Base-by-base conservation (phyloP, 1,140 invertebrate species). In the Lepidurus arcticus region DNA sequence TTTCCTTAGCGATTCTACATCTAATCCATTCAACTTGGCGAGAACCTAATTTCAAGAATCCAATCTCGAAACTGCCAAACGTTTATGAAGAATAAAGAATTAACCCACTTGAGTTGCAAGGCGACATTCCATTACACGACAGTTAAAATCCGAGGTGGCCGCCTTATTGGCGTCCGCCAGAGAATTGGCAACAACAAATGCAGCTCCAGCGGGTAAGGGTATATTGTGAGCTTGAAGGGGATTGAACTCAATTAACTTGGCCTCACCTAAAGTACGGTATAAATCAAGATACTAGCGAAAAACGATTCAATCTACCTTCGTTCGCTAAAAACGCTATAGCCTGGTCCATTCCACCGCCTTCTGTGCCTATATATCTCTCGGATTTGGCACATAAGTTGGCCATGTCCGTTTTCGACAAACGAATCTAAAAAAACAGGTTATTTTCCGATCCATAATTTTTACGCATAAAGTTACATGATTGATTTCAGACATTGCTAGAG, bases 281-380 rank as follows among this genome's bases (percentile, higher is more conserved):
- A 24, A 16, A 43, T 47, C 7, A 7, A 65, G 76, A 53, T n/a
- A 65, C 80, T 16, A 16, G 78, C 42, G 43, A 13, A 73, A 42
- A 43, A 44, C 21, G 74, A 65, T 65, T 7, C n/a, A 73, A 13
- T 16, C 85, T 85, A 89, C 95, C 95, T 85, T 90, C 85, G 83
- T 93, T 90, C 2, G 94, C 97, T 24, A 99, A 88, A 86, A 98
- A 95, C 75, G 94, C 94, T 82, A 98, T 98, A 0, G 98, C 96
- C 87, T 99, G 98, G 85, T 99, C 98, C 98, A 99, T 99, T 80
- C 97, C 98, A 53, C 98, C 98, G 43, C 97, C 97, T 86, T 96
- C 90, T 9, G 94, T 96, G 16, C 97, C 98, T 82, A 99, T 97
- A 81, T 94, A 95, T 80, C 91, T 88, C 87, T 99, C 98, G 84